phyloP scores from a whole-genome alignment of 2,113 vertebrate genomes.

The Manacus vitellinus region DNA sequence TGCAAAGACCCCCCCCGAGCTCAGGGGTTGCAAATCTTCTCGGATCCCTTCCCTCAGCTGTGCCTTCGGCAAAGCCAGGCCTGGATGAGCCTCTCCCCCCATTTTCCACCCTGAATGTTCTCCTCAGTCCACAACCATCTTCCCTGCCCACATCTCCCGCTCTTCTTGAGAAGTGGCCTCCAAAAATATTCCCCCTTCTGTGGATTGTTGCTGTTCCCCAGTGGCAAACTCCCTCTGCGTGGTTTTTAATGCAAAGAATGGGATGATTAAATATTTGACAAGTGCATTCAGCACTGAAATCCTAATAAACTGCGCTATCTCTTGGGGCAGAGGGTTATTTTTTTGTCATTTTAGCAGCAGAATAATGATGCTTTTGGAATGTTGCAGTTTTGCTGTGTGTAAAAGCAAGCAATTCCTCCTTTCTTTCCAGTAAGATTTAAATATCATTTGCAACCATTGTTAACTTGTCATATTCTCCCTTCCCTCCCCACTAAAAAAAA shows the following conservation, averaged over 20 bases:
- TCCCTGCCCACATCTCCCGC: not conserved
- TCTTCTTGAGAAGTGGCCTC: not conserved
- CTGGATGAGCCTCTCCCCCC: not conserved
- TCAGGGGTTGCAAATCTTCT: not conserved
- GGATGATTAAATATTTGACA: slow-evolving; percentile 46
- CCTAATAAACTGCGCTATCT: slow-evolving; percentile 31
- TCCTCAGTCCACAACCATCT: not conserved
- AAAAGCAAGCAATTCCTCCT: not conserved
- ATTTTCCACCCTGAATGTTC: not conserved
- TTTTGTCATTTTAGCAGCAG: slow-evolving; percentile 29
- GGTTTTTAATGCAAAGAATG: not conserved
- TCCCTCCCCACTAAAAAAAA: not conserved
- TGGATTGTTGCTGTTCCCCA: slow-evolving; percentile 11
- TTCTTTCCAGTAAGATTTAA: not conserved
- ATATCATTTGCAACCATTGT: not conserved
- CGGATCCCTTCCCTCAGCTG: not conserved
- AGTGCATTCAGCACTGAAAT: slow-evolving; percentile 17
- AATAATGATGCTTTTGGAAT: not conserved
- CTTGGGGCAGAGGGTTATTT: not conserved
- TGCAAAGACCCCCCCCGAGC: not conserved
- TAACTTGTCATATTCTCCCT: not conserved
- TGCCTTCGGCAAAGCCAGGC: not conserved
- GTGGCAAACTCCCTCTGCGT: not conserved
- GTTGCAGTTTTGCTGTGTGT: not conserved
- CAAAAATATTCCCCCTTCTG: not conserved